A percentile compares a stretch with the other conserved stretches of the same genome.
phyloP scores from a whole-genome alignment of 2,113 vertebrate genomes.

The Hiodon tergisus region DNA sequence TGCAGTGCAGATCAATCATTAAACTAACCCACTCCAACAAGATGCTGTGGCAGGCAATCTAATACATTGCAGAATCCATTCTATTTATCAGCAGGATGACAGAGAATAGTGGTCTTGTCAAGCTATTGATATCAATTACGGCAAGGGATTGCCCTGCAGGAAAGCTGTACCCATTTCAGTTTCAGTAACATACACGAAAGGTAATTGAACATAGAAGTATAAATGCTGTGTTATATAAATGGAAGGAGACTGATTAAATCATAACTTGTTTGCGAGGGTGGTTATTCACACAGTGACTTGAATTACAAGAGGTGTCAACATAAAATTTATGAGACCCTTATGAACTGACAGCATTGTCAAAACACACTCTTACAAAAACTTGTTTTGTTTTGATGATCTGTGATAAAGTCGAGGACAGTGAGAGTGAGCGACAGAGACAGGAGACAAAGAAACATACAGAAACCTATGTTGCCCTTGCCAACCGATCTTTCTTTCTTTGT shows the following conservation, averaged over 20 bases:
- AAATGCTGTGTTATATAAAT: not conserved
- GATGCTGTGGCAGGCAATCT: constrained; percentile 5
- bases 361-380: not conserved
- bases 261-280: not conserved
- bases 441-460: not conserved
- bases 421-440: not conserved
- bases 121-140: not conserved
- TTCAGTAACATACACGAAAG: constrained; percentile 5
- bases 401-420: not conserved
- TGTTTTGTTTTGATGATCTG: not conserved
- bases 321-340: no score
- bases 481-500: no score
- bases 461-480: no score
- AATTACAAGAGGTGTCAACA: no score
- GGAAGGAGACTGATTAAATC: not conserved
- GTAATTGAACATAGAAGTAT: not conserved
- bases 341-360: not conserved
- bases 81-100: not conserved
- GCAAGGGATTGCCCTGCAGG: not conserved
- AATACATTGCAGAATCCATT: constrained; percentile 9
- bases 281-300: not conserved
- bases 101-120: not conserved
- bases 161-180: not conserved
- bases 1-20: constrained; percentile 12
- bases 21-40: constrained; percentile 14